Conservation (phyloP, 2,113 vertebrate species). For the Sardina pilchardus region DNA sequence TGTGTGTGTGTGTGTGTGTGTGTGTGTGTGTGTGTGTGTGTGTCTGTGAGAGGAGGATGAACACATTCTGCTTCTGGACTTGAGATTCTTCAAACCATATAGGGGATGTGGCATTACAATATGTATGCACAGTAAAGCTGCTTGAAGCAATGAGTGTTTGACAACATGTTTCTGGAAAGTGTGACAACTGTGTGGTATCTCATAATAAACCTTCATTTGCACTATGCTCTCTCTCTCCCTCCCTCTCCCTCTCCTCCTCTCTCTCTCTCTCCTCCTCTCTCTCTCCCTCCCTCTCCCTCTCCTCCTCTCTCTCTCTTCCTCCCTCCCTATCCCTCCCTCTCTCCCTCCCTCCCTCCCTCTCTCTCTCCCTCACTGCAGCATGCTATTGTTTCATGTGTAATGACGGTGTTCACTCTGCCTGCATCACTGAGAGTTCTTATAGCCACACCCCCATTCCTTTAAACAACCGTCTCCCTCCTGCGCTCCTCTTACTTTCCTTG, state of each 20-base stretch:
- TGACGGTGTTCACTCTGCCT: too few relatives aligned
- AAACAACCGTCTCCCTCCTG: too few relatives aligned
- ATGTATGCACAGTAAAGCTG: too few relatives aligned
- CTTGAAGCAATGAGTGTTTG: background rate
- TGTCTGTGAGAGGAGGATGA: too few relatives aligned
- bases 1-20: too few relatives aligned
- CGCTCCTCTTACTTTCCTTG: too few relatives aligned
- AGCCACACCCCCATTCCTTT: too few relatives aligned
- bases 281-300: slow-evolving; percentile 17
- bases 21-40: too few relatives aligned
- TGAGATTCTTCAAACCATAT: too few relatives aligned
- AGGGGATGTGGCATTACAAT: too few relatives aligned
- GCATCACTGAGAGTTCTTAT: too few relatives aligned
- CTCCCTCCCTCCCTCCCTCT: background rate
- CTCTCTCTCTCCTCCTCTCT: slow-evolving; percentile 41
- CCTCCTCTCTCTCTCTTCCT: slow-evolving; percentile 20
- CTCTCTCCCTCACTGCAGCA: slow-evolving; percentile 34
- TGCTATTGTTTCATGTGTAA: slow-evolving; percentile 54
- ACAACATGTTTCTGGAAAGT: background rate
- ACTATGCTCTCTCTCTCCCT: background rate
- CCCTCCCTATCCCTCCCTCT: background rate
- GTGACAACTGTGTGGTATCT: background rate
- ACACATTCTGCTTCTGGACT: too few relatives aligned
- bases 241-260: slow-evolving; percentile 40
- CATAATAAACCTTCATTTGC: background rate